phyloP scores from a whole-genome alignment of 2,113 vertebrate genomes.

The Arizona elegans region DNA sequence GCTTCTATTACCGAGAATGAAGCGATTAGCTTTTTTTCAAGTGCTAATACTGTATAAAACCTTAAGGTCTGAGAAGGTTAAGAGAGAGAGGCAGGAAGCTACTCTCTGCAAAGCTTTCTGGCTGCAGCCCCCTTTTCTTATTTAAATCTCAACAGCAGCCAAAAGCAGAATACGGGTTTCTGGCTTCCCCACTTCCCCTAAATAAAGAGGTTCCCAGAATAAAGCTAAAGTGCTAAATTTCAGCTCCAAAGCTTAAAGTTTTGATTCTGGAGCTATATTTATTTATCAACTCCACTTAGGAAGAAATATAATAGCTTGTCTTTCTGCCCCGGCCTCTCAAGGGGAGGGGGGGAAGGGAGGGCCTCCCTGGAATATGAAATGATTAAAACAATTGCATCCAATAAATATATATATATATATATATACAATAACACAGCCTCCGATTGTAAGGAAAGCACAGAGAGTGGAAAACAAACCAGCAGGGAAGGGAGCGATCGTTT shows the following conservation, averaged over 20 bases:
- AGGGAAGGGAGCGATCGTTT: too few species aligned
- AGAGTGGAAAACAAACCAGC: not conserved
- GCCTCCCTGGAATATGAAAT: not conserved
- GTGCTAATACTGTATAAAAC: not conserved
- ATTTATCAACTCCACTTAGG: not conserved
- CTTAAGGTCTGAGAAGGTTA: not conserved
- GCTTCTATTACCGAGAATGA: not conserved
- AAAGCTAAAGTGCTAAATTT: not conserved
- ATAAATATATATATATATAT: not conserved
- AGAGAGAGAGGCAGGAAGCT: not conserved
- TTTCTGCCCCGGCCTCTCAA: not conserved
- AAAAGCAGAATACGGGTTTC: not conserved
- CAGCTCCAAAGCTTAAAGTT: not conserved
- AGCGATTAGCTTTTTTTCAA: not conserved
- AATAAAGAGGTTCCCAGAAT: not conserved
- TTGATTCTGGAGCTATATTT: not conserved
- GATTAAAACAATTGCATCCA: not conserved
- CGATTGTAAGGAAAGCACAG: not conserved
- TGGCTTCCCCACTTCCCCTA: too few species aligned
- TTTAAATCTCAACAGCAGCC: not conserved
- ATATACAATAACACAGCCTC: not conserved
- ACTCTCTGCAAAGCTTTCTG: not conserved
- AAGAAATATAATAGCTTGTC: not conserved
- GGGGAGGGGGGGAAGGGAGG: too few species aligned
- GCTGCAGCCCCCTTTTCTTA: not conserved